Percentiles rank a stretch among this genome's conserved stretches.
These are phyloP conservation scores for Minunthozetes semirufus DNA, from an alignment of 2,888 invertebrate species.

Conservation along the genomic window DNA sequence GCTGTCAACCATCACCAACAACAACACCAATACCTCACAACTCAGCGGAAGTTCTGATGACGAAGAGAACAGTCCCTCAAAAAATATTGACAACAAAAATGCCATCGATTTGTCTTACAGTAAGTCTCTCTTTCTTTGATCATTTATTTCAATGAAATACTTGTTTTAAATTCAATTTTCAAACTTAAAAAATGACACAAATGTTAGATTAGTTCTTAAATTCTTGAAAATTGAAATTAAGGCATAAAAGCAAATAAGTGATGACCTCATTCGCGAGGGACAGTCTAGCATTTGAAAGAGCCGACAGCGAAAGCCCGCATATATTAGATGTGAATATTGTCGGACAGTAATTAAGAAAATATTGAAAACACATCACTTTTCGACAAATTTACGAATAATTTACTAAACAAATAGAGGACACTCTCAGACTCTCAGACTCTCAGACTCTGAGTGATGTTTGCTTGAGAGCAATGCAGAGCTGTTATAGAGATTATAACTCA, in stretches of 20 bases:
- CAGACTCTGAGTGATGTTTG: neutral
- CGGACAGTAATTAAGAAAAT: neutral
- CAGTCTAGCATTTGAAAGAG: neutral
- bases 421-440: too few relatives aligned
- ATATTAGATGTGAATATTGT: neutral
- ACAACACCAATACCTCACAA: constrained; percentile 8
- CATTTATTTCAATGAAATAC: neutral
- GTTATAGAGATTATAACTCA: neutral
- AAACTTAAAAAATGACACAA: neutral
- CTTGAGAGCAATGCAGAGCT: neutral
- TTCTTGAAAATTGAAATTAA: neutral
- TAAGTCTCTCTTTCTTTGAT: neutral
- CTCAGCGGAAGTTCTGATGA: constrained; percentile 12
- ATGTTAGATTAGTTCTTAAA: neutral
- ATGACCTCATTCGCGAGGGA: neutral
- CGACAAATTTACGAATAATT: neutral
- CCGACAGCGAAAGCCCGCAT: neutral
- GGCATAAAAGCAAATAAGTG: neutral
- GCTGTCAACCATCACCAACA: neutral
- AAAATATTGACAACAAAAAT: neutral
- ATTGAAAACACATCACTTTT: neutral
- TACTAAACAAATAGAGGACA: neutral
- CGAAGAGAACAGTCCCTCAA: constrained; percentile 2
- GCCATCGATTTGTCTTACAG: constrained; percentile 11
- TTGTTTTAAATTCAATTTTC: neutral